These are phyloP conservation scores for Phytoseiulus persimilis DNA, from an alignment of 2,888 invertebrate species.

Conservation along the genomic window DNA sequence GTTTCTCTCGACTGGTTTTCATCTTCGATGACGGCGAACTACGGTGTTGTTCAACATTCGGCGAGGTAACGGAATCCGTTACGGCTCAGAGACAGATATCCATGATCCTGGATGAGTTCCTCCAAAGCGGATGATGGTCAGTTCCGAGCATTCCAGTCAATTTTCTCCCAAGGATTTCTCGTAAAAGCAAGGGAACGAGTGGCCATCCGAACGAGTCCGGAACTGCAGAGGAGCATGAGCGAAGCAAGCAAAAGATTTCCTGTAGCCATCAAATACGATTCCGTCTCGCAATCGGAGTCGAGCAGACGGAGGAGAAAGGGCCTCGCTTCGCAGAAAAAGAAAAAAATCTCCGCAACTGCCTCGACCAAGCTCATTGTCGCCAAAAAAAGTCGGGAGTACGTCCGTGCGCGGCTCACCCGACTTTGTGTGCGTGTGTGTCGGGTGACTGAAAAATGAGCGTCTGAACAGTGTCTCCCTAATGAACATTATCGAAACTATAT, in stretches of 20 bases:
- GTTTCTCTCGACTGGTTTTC: not conserved
- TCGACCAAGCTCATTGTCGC: not conserved
- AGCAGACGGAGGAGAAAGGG: not conserved
- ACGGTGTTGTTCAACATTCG: not conserved
- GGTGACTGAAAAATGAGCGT: not conserved
- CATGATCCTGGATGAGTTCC: no score
- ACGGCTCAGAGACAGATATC: no score
- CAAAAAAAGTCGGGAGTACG: not conserved
- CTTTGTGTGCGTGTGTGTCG: not conserved
- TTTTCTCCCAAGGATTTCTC: no score
- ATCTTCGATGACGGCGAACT: not conserved
- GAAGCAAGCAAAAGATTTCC: no score
- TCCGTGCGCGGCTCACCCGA: not conserved
- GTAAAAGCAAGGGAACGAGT: no score
- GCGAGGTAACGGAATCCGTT: no score
- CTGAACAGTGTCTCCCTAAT: not conserved
- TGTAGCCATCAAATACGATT: no score
- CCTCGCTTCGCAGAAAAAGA: not conserved
- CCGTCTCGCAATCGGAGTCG: no score
- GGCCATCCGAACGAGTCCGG: no score
- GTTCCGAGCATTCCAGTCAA: no score
- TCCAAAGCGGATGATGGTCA: no score
- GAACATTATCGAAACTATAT: constrained; percentile 5
- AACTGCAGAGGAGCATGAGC: no score
- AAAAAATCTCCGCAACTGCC: not conserved